Evolutionary conservation across 2,113 vertebrate genomes (phyloP).

Genomic region (Cyphomyrus plagiostoma): DNA sequence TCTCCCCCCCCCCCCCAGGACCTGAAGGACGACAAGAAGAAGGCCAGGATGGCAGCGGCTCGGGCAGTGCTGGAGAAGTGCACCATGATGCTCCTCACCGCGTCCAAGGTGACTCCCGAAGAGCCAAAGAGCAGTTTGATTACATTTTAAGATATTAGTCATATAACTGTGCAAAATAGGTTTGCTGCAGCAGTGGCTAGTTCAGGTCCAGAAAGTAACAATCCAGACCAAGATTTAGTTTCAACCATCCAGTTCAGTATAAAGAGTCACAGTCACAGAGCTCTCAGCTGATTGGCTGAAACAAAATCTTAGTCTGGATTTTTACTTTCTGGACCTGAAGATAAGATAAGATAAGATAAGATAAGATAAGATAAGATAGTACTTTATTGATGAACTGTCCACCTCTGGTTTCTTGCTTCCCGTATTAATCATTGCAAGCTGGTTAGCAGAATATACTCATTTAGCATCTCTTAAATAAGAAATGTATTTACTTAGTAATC

Average conservation of each 20-base stretch:
- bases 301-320: not conserved
- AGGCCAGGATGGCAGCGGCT: constrained; percentile 92
- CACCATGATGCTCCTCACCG: constrained; percentile 98
- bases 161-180: not conserved
- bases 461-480: not conserved
- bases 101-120: constrained; percentile 80
- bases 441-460: not conserved
- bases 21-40: constrained; percentile 97
- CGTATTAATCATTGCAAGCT: not conserved
- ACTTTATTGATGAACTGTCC: no score
- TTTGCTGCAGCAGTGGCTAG: not conserved
- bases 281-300: not conserved
- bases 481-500: not conserved
- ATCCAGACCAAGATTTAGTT: not conserved
- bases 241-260: not conserved
- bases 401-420: not conserved
- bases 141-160: not conserved
- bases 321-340: not conserved
- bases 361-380: no score
- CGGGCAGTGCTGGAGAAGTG: constrained; percentile 94
- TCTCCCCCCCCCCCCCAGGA: constrained; percentile 60
- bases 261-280: no score
- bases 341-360: no score
- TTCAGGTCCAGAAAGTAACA: not conserved
- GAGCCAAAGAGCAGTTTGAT: not conserved